phyloP scores from a whole-genome alignment of 2,888 invertebrate genomes.

The Frankliniella intonsa region DNA sequence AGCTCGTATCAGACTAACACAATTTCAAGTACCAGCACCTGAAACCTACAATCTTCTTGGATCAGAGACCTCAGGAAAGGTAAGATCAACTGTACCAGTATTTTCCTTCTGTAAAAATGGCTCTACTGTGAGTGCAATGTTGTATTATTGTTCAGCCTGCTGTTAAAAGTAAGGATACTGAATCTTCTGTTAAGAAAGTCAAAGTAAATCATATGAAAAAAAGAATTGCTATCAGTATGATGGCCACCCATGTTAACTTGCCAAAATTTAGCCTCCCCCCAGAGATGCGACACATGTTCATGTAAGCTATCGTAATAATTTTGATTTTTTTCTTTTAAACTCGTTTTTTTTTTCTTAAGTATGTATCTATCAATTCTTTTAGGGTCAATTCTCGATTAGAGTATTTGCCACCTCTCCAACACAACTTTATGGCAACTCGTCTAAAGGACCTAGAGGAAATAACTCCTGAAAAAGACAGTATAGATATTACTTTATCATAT shows the following conservation, averaged over 20 bases:
- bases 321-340: conserved; percentile 7
- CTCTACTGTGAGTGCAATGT: not conserved
- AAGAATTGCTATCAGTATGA: conserved; percentile 66
- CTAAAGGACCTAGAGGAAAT: conserved; percentile 68
- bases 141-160: conserved; percentile 26
- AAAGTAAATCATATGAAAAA: conserved; percentile 69
- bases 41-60: conserved; percentile 38
- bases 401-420: conserved; percentile 77
- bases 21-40: conserved; percentile 37
- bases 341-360: conserved; percentile 31
- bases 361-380: conserved; percentile 40
- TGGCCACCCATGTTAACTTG: conserved; percentile 66
- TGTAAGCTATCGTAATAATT: not conserved
- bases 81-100: not conserved
- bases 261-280: conserved; percentile 63
- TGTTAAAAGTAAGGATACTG: conserved; percentile 37
- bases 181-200: conserved; percentile 45
- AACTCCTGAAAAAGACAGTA: conserved; percentile 54
- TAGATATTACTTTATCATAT: conserved; percentile 66
- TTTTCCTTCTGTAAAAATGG: not conserved
- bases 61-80: conserved; percentile 34
- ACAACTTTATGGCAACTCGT: conserved; percentile 78
- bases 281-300: conserved; percentile 50
- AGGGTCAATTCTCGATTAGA: conserved; percentile 58
- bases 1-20: conserved; percentile 62